Evolutionary conservation across 2,113 vertebrate species (phyloP).

Genomic region (Microtus montanus): DNA sequence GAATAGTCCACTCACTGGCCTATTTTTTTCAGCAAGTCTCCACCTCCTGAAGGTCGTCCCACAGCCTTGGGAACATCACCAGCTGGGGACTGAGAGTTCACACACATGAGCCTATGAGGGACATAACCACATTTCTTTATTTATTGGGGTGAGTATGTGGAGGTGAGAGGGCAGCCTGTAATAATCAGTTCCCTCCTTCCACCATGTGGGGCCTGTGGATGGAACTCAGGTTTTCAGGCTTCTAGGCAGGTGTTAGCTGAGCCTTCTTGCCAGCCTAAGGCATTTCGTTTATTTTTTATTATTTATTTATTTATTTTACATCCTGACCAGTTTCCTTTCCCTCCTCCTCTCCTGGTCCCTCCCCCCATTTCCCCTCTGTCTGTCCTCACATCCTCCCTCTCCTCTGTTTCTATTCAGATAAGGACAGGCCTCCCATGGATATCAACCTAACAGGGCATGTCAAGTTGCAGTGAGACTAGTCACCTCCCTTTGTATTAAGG

Average conservation of each 20-base stretch:
- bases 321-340: too few species aligned
- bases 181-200: background rate
- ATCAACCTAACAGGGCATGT: too few species aligned
- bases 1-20: background rate
- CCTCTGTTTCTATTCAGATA: too few species aligned
- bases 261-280: background rate
- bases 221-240: background rate
- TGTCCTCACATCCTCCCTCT: too few species aligned
- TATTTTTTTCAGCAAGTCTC: background rate
- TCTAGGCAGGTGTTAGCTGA: background rate
- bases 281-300: too few species aligned
- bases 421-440: too few species aligned
- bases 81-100: background rate
- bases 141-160: background rate
- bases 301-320: too few species aligned
- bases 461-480: too few species aligned
- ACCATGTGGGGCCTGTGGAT: background rate
- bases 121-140: background rate
- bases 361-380: too few species aligned
- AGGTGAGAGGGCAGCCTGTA: background rate
- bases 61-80: background rate
- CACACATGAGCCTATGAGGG: background rate
- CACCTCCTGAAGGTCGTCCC: background rate
- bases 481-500: too few species aligned
- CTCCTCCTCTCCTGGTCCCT: too few species aligned